These are phyloP conservation scores for Gallinago paraguaiae DNA, from an alignment of 2,113 vertebrate species.

Conservation along the genomic window DNA sequence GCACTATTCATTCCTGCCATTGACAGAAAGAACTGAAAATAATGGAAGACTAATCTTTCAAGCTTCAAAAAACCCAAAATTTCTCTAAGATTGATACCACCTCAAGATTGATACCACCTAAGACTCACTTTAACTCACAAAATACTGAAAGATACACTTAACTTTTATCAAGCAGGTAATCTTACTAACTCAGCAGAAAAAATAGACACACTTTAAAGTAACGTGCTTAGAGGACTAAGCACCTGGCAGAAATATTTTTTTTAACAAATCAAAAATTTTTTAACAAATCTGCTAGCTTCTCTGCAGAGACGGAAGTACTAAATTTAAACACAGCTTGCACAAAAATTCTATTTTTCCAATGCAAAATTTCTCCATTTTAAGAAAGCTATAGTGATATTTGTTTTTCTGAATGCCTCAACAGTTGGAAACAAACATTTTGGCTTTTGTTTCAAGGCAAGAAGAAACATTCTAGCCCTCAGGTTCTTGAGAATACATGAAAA, in stretches of 20 bases:
- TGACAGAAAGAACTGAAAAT: background rate
- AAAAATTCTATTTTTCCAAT: background rate
- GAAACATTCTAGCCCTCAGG: background rate
- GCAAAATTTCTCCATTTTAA: background rate
- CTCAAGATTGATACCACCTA: background rate
- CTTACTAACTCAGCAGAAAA: background rate
- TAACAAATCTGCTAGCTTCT: background rate
- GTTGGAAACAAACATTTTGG: background rate
- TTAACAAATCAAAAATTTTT: background rate
- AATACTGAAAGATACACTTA: background rate
- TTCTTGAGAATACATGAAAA: background rate
- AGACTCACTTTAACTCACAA: background rate
- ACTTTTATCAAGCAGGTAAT: background rate
- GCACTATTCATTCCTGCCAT: background rate
- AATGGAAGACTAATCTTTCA: background rate
- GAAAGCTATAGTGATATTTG: background rate
- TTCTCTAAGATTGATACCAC: background rate
- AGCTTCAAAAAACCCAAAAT: background rate
- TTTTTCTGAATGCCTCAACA: background rate
- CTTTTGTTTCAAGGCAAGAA: background rate
- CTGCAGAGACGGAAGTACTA: background rate
- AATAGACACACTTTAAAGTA: background rate
- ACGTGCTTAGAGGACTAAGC: background rate
- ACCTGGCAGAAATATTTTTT: background rate
- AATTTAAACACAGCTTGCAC: background rate